Percentiles rank a stretch among this genome's conserved stretches.
phyloP scores from a whole-genome alignment of 2,113 vertebrate species.

The pig (Sus scrofa) region T2T-Sscrofa CM000812.6:244818001-244818500 shows the following conservation, averaged over 20 bases:
- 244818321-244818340: accelerated
- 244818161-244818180: neutral
- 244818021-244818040: neutral
- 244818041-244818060: neutral
- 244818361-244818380: neutral
- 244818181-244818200: neutral
- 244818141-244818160: neutral
- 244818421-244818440: neutral
- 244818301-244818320: neutral
- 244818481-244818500: neutral
- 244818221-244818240: neutral
- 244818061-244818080: neutral
- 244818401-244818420: neutral
- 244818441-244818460: neutral
- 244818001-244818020: neutral
- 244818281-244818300: accelerated
- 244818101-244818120: neutral
- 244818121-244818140: neutral
- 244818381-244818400: neutral
- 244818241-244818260: no score
- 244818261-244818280: neutral
- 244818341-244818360: neutral
- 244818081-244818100: neutral
- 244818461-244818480: neutral
- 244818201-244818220: neutral